A percentile compares a stretch with the other conserved stretches of the same genome.
These are phyloP conservation scores for Bostrychus sinensis DNA, from an alignment of 2,113 vertebrate species.

Conservation along the genomic window DNA sequence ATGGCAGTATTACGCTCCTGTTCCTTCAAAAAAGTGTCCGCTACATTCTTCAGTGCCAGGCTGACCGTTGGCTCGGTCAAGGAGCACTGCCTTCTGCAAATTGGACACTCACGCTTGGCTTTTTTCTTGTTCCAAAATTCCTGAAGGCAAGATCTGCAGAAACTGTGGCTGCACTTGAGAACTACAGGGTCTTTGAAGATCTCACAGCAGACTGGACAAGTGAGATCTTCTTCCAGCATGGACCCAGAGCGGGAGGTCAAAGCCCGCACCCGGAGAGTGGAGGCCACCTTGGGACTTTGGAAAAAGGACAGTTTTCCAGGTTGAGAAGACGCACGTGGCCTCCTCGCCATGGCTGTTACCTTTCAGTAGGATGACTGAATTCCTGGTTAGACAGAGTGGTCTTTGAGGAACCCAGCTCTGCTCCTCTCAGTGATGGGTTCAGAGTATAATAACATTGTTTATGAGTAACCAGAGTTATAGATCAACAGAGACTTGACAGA, in stretches of 20 bases:
- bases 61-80: slow-evolving; percentile 79
- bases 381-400: background rate
- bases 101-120: slow-evolving; percentile 76
- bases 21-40: slow-evolving; percentile 75
- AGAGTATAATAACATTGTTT: slow-evolving; percentile 32
- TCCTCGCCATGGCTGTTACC: slow-evolving; percentile 62
- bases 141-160: slow-evolving; percentile 79
- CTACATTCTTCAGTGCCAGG: slow-evolving; percentile 80
- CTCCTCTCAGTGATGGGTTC: slow-evolving; percentile 22
- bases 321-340: slow-evolving; percentile 78
- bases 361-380: background rate
- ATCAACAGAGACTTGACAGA: slow-evolving; percentile 61
- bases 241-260: slow-evolving; percentile 61
- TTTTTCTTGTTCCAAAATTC: slow-evolving; percentile 80
- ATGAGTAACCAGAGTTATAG: slow-evolving; percentile 41
- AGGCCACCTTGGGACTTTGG: slow-evolving; percentile 55
- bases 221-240: slow-evolving; percentile 79
- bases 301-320: slow-evolving; percentile 67
- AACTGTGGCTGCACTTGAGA: slow-evolving; percentile 84
- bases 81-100: slow-evolving; percentile 77
- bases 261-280: slow-evolving; percentile 63
- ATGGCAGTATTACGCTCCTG: slow-evolving; percentile 31
- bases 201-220: slow-evolving; percentile 82
- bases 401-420: background rate
- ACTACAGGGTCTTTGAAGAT: slow-evolving; percentile 82